Evolutionary conservation across 1,140 invertebrate genomes (phyloP).

Genomic region (Drosophila quadrilineata): DNA sequence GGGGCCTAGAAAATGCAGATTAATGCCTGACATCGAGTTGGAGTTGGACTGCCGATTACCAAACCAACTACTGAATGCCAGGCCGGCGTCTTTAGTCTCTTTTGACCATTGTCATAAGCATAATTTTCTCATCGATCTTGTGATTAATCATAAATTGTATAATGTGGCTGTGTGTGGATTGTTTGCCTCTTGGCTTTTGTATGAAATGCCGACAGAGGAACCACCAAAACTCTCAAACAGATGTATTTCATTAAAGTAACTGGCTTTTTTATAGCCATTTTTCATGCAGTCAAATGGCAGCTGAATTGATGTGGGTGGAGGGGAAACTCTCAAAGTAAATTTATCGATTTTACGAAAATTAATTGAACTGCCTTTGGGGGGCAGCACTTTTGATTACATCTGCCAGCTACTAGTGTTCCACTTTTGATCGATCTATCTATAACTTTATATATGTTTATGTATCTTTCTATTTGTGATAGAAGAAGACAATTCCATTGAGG

Average conservation of each 20-base stretch:
- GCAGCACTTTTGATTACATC: conserved; percentile 67
- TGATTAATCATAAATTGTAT: conserved; percentile 79
- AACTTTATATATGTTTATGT: neutral
- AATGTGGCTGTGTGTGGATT: too few relatives aligned
- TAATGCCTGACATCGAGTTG: conserved; percentile 54
- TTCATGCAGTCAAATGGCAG: conserved; percentile 26
- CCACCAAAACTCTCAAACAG: conserved; percentile 29
- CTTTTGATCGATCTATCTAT: conserved; percentile 69
- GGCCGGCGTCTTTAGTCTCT: conserved; percentile 17
- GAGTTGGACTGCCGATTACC: neutral
- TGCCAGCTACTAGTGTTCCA: conserved; percentile 75
- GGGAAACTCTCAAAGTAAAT: neutral
- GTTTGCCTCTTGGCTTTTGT: conserved; percentile 47
- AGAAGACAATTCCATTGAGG: too few relatives aligned
- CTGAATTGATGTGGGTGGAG: neutral
- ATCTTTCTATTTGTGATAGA: neutral
- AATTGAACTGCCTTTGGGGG: conserved; percentile 56
- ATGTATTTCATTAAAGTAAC: conserved; percentile 74
- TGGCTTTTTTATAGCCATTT: conserved; percentile 32
- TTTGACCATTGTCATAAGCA: conserved; percentile 68
- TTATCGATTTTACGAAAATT: conserved; percentile 39
- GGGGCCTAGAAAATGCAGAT: conserved; percentile 75
- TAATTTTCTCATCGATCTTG: conserved; percentile 80
- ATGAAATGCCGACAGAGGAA: conserved; percentile 31
- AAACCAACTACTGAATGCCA: too few relatives aligned